These are phyloP conservation scores for Tiliacea citrago DNA, from an alignment of 2,888 invertebrate genomes.

Conservation along the genomic window DNA sequence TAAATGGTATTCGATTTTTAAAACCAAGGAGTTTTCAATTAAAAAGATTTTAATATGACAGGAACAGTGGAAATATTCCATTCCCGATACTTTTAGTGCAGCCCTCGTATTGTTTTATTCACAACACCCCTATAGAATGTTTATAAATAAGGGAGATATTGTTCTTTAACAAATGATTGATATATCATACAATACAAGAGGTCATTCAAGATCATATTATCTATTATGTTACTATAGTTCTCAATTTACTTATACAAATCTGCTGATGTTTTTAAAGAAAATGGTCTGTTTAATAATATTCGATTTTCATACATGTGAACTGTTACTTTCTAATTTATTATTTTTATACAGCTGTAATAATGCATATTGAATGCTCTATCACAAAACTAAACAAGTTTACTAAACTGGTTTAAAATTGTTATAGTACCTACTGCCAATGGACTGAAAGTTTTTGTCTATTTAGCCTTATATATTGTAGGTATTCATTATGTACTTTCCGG, in stretches of 20 bases:
- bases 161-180: slow-evolving; percentile 34
- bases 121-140: slow-evolving; percentile 10
- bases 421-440: background rate
- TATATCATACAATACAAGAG: slow-evolving; percentile 32
- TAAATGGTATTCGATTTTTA: too few relatives aligned
- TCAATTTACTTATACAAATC: slow-evolving; percentile 16
- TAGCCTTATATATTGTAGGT: background rate
- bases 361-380: slow-evolving; percentile 25
- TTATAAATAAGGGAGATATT: slow-evolving; percentile 11
- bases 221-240: slow-evolving; percentile 32
- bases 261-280: slow-evolving; percentile 20
- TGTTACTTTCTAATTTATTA: slow-evolving; percentile 37
- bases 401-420: slow-evolving; percentile 29
- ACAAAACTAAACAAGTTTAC: slow-evolving; percentile 15
- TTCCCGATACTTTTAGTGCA: too few relatives aligned
- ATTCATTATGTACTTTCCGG: background rate
- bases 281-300: slow-evolving; percentile 1
- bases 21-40: too few relatives aligned
- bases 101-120: background rate
- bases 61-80: too few relatives aligned
- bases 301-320: background rate
- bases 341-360: background rate
- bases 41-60: too few relatives aligned
- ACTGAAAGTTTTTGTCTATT: slow-evolving; percentile 10
- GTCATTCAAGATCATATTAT: slow-evolving; percentile 48